Conservation (phyloP, 2,113 vertebrate genomes). For the Podarcis cretensis region DNA sequence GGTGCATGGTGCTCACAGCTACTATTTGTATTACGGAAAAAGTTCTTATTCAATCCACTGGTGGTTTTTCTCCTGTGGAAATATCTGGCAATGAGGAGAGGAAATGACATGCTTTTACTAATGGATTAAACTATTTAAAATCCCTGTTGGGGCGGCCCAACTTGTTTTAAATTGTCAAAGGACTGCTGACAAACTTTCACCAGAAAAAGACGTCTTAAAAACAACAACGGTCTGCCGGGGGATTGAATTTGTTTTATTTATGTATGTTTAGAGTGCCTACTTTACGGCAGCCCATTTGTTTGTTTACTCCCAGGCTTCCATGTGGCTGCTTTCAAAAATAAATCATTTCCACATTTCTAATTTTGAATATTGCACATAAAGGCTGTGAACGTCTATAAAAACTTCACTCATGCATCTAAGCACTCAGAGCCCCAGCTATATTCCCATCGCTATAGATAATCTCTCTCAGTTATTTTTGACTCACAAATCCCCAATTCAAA, state of each 20-base stretch:
- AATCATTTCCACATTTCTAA: slow-evolving; percentile 1
- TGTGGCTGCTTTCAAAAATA: neutral
- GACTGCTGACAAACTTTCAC: neutral
- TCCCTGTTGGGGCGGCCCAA: neutral
- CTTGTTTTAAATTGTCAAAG: neutral
- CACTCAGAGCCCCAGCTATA: neutral
- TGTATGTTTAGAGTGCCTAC: slow-evolving; percentile 17
- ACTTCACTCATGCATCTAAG: neutral
- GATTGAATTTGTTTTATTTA: slow-evolving; percentile 21
- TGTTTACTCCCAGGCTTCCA: slow-evolving; percentile 6
- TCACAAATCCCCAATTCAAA: neutral
- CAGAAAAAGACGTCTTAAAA: neutral
- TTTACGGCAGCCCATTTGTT: slow-evolving; percentile 6
- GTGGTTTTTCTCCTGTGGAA: no score
- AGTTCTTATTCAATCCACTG: no score
- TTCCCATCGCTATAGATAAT: neutral
- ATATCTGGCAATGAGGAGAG: no score
- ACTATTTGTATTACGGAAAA: no score
- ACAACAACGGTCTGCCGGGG: neutral
- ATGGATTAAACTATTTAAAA: neutral
- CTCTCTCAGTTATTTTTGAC: neutral
- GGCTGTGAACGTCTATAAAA: neutral
- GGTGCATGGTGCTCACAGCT: no score
- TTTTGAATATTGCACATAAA: neutral
- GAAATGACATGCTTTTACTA: neutral